phyloP scores from a whole-genome alignment of 2,113 vertebrate genomes.

The Polyodon spathula region DNA sequence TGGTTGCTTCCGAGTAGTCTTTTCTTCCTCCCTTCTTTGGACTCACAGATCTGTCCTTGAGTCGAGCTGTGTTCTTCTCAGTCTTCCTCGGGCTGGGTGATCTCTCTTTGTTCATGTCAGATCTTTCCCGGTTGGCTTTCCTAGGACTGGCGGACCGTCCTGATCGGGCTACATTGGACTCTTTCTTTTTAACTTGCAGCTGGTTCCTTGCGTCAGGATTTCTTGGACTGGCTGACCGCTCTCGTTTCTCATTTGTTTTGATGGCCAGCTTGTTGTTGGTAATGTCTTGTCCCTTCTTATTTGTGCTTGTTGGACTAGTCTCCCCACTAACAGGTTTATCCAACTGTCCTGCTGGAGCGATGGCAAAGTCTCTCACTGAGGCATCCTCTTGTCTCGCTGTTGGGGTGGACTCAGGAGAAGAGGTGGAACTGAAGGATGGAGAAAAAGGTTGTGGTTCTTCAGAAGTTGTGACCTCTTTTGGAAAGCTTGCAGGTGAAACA shows the following conservation, averaged over 20 bases:
- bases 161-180: constrained; percentile 30
- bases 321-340: constrained; percentile 30
- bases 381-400: constrained; percentile 50
- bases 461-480: constrained; percentile 52
- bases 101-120: constrained; percentile 30
- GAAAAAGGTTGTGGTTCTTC: constrained; percentile 63
- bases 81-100: constrained; percentile 45
- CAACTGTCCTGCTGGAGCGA: constrained; percentile 27
- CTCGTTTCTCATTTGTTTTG: constrained; percentile 39
- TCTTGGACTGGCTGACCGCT: constrained; percentile 30
- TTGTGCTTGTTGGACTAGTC: constrained; percentile 34
- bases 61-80: constrained; percentile 31
- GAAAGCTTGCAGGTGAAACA: constrained; percentile 65
- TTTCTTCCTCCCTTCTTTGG: constrained; percentile 36
- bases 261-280: constrained; percentile 16
- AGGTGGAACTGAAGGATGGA: constrained; percentile 59
- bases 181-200: constrained; percentile 16
- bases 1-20: constrained; percentile 21
- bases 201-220: constrained; percentile 24
- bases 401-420: constrained; percentile 53
- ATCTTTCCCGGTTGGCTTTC: constrained; percentile 28
- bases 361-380: constrained; percentile 28
- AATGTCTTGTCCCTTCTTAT: constrained; percentile 33
- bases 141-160: constrained; percentile 55
- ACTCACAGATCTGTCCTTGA: constrained; percentile 31